Percentiles rank a stretch among this genome's conserved stretches.
Evolutionary conservation across 2,113 vertebrate genomes (phyloP).

Genomic region (Lepisosteus oculatus): DNA sequence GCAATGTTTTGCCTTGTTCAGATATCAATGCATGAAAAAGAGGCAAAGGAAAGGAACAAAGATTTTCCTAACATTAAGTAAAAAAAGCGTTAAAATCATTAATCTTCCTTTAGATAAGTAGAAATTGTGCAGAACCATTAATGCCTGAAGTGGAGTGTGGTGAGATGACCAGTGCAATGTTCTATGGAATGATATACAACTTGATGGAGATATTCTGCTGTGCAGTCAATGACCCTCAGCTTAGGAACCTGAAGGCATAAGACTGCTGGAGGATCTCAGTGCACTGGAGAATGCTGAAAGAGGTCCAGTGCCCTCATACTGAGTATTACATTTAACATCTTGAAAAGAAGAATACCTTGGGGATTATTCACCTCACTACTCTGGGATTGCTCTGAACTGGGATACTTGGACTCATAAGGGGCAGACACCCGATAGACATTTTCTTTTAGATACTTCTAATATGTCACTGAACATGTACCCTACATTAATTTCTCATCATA

Average conservation of each 20-base stretch:
- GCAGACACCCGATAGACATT: slow-evolving; percentile 15
- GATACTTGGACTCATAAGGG: slow-evolving; percentile 26
- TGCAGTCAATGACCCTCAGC: slow-evolving; percentile 64
- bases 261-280: slow-evolving; percentile 24
- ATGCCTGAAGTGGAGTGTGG: background rate
- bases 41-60: background rate
- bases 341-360: slow-evolving; percentile 38
- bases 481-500: slow-evolving; percentile 15
- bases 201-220: slow-evolving; percentile 44
- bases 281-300: slow-evolving; percentile 10
- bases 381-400: background rate
- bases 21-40: background rate
- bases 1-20: no score
- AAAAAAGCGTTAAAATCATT: background rate
- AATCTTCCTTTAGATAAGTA: background rate
- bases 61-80: background rate
- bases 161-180: slow-evolving; percentile 37
- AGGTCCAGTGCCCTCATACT: slow-evolving; percentile 33
- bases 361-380: slow-evolving; percentile 35
- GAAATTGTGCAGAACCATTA: slow-evolving; percentile 11
- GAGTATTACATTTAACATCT: slow-evolving; percentile 43
- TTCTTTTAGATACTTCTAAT: background rate
- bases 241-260: slow-evolving; percentile 23
- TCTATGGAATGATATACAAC: slow-evolving; percentile 49
- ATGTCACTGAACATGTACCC: slow-evolving; percentile 13